Percentiles rank a stretch among this genome's conserved stretches.
Evolutionary conservation across 2,888 invertebrate species (phyloP).

Genomic region (Tenthredo scrophulariae): DNA sequence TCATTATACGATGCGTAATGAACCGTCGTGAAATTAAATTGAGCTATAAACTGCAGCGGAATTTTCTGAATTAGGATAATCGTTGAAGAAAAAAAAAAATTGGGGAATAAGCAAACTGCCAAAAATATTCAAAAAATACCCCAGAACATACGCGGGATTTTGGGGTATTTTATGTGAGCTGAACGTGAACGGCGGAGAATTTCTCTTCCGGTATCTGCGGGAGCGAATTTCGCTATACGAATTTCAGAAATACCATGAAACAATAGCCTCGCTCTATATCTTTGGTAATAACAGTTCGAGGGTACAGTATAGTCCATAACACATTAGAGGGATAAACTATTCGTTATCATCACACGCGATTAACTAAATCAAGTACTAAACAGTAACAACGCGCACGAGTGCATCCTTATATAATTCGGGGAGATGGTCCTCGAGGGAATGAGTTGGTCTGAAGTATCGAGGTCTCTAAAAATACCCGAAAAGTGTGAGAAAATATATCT

Average conservation of each 20-base stretch:
- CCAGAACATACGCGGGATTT: neutral
- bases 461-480: neutral
- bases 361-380: constrained; percentile 35
- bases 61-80: neutral
- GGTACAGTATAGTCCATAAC: neutral
- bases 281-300: constrained; percentile 6
- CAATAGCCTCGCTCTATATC: constrained; percentile 10
- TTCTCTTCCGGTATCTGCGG: neutral
- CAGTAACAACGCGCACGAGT: constrained; percentile 30
- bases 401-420: neutral
- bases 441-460: neutral
- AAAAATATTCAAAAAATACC: neutral
- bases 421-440: neutral
- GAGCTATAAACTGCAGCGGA: neutral
- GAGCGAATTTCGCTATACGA: neutral
- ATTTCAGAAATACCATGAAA: neutral
- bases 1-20: neutral
- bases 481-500: neutral
- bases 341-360: constrained; percentile 43
- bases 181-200: neutral
- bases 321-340: constrained; percentile 33
- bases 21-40: neutral
- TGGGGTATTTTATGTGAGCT: neutral
- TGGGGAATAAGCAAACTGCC: neutral
- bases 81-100: neutral